phyloP scores from a whole-genome alignment of 2,797 vertebrate species.

The Craterocephalus amniculus region DNA sequence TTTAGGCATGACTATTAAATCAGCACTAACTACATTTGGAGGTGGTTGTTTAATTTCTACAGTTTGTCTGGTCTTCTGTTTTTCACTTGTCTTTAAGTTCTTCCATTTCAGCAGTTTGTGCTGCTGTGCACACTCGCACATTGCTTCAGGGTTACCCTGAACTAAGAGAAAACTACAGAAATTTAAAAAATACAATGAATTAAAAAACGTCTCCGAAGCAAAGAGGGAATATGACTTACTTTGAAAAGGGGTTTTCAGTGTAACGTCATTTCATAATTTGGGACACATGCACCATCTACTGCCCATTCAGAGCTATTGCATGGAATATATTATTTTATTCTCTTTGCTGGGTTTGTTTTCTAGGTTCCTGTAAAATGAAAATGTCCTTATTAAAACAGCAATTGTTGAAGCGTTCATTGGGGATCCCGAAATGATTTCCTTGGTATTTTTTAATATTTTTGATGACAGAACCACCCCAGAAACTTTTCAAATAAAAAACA shows the following conservation, averaged over 20 bases:
- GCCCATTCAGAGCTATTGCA: slow-evolving; percentile 37
- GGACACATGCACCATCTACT: slow-evolving; percentile 70
- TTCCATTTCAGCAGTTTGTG: neutral
- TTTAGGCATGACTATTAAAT: neutral
- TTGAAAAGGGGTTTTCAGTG: rapidly evolving
- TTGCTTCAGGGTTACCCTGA: neutral
- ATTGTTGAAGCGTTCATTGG: too few relatives aligned
- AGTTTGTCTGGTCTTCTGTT: neutral
- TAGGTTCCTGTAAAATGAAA: neutral
- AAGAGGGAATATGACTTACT: neutral
- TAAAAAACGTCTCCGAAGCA: neutral
- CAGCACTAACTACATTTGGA: neutral
- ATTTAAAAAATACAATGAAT: neutral
- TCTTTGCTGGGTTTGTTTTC: neutral
- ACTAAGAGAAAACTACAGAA: neutral
- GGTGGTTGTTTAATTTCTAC: neutral
- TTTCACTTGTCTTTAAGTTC: neutral
- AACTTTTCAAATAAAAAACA: too few relatives aligned
- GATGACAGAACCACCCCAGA: too few relatives aligned
- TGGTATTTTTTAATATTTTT: too few relatives aligned
- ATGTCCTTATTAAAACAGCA: too few relatives aligned
- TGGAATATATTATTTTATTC: neutral
- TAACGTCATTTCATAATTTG: neutral
- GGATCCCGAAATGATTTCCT: too few relatives aligned
- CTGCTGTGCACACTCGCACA: neutral